Evolutionary conservation across 2,113 vertebrate genomes (phyloP), one percentile per base, ranked within the genome.

Genomic region (Rhinoderma darwinii): DNA sequence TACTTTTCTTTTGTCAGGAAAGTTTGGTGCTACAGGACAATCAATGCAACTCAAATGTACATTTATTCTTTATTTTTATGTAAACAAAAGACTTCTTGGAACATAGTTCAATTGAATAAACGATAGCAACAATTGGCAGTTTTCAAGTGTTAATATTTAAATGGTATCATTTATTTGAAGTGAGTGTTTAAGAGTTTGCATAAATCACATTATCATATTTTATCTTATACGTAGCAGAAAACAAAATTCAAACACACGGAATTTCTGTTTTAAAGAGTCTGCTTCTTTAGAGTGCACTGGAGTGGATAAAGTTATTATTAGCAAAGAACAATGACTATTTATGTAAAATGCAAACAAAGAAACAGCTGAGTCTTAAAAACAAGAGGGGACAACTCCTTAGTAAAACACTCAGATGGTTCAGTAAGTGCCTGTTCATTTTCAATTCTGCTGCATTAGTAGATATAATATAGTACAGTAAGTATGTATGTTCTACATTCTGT

Each of bases 141-240:
- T 63, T 66, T 82, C 50, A 39, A 63, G 39, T 82, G 79, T 30
- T 66, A 61, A 30, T 43, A 9, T 63, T 18, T 66, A 66, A 82
- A 82, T 66, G n/a, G 79, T 37, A 43, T 82, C 79, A 66, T 82
- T 82, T 39, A 63, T 82, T 82, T 82, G 59, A 82, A 82, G 20
- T 81, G 78, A 43, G 37, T 66, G 37, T 44, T 59, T 63, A 63
- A 63, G 37, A 63, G 12, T 43, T n/a, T 61, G 54, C 78, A 63
- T 81, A 63, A 61, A 81, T 41, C 79, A 30, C 39, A 82, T 43
- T 82, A 6, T 44, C 37, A 59, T 82, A 44, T 82, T 82, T 82
- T 82, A 82, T 82, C 56, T 82, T 82, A 63, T 63, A 43, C 54
- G 15, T 63, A 82, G 39, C 79, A 44, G 56, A 44, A 82, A 32